These are phyloP conservation scores for Vollenhovia emeryi DNA, from an alignment of 1,140 invertebrate genomes.

Conservation along the genomic window DNA sequence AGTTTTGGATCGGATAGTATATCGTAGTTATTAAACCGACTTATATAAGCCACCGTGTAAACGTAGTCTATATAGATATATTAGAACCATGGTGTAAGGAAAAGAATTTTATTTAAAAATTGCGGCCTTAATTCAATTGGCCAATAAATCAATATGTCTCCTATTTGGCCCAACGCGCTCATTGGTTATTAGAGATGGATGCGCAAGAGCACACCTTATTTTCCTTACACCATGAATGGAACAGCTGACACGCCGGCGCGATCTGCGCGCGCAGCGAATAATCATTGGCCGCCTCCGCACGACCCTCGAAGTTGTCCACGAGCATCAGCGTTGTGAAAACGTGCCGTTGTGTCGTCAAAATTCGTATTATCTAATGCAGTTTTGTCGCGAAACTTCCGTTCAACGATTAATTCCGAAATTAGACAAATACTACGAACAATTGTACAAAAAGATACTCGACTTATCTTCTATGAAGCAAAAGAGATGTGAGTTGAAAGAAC, in stretches of 20 bases:
- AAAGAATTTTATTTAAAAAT: no score
- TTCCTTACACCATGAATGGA: no score
- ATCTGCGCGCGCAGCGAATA: not conserved
- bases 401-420: not conserved
- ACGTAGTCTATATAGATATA: no score
- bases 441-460: not conserved
- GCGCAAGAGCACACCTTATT: no score
- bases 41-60: no score
- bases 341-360: not conserved
- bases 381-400: not conserved
- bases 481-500: not conserved
- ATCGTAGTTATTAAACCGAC: no score
- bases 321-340: not conserved
- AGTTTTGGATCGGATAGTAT: no score
- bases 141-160: no score
- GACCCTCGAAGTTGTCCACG: not conserved
- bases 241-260: conserved; percentile 17
- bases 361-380: not conserved
- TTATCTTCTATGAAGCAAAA: not conserved
- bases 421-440: not conserved
- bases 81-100: no score
- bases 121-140: no score
- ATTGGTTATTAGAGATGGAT: no score
- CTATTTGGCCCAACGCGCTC: no score
- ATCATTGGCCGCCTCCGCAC: conserved; percentile 24